Percentiles rank a stretch among this genome's conserved stretches.
These are phyloP conservation scores for Vanessa cardui DNA, from an alignment of 2,888 invertebrate species.

Conservation along the genomic window DNA sequence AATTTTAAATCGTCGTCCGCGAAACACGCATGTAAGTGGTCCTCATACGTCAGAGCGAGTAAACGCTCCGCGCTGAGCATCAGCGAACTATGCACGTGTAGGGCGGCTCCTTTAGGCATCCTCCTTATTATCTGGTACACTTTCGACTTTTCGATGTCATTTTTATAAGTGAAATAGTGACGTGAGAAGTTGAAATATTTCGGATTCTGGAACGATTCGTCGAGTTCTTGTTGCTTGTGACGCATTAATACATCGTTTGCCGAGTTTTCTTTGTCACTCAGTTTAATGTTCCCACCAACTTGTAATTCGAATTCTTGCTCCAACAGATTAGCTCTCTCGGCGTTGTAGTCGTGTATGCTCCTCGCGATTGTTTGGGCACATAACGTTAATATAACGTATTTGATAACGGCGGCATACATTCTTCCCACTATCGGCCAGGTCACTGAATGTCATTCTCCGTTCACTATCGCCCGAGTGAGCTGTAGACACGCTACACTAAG, in stretches of 20 bases:
- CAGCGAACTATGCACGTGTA: slow-evolving; percentile 87
- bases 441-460: slow-evolving; percentile 41
- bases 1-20: slow-evolving; percentile 56
- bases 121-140: slow-evolving; percentile 85
- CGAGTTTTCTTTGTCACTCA: slow-evolving; percentile 72
- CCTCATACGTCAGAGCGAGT: slow-evolving; percentile 84
- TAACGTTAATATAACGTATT: slow-evolving; percentile 32
- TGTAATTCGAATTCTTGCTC: slow-evolving; percentile 68
- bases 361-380: slow-evolving; percentile 38
- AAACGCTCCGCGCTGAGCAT: slow-evolving; percentile 84
- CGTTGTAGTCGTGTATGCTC: slow-evolving; percentile 49
- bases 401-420: slow-evolving; percentile 35
- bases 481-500: slow-evolving; percentile 30
- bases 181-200: slow-evolving; percentile 84
- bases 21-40: slow-evolving; percentile 83
- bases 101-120: slow-evolving; percentile 89
- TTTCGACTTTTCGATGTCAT: slow-evolving; percentile 83
- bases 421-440: slow-evolving; percentile 36
- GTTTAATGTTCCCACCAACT: slow-evolving; percentile 75
- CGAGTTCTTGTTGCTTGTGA: slow-evolving; percentile 78
- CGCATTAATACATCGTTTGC: slow-evolving; percentile 84
- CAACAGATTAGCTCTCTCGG: slow-evolving; percentile 52
- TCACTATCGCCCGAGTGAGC: slow-evolving; percentile 42
- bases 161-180: slow-evolving; percentile 85
- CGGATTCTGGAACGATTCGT: slow-evolving; percentile 73